Conservation (phyloP, 2,797 vertebrate species). For the Psittacula echo region DNA sequence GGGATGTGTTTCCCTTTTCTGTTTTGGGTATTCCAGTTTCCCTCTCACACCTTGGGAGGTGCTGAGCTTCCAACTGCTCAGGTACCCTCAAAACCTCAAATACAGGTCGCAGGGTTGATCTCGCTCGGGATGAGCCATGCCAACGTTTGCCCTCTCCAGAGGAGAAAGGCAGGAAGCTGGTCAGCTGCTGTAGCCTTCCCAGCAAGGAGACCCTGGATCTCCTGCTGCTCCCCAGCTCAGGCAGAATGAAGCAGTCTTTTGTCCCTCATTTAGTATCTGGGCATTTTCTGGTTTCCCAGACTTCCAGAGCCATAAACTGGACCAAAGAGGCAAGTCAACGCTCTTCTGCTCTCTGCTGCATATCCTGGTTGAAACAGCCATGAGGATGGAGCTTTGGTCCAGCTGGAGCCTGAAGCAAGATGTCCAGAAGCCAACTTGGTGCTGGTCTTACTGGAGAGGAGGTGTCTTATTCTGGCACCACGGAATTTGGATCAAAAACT, state of each 20-base stretch:
- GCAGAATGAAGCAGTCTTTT: slow-evolving; percentile 27
- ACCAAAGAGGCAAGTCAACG: background rate
- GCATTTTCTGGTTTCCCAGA: background rate
- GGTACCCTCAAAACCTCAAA: background rate
- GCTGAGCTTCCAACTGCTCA: background rate
- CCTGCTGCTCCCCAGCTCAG: background rate
- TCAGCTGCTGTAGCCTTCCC: background rate
- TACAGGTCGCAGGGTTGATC: background rate
- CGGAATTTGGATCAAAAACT: slow-evolving; percentile 42
- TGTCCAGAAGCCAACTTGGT: background rate
- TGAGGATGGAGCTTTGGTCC: slow-evolving; percentile 26
- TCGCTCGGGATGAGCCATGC: background rate
- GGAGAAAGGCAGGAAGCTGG: background rate
- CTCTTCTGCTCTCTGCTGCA: background rate
- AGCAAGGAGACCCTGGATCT: background rate
- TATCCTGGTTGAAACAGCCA: background rate
- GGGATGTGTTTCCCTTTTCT: background rate
- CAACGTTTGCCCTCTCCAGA: background rate
- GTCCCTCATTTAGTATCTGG: background rate
- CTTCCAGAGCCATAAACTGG: background rate
- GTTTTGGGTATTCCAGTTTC: background rate
- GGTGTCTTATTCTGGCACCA: background rate
- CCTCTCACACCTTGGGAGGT: background rate
- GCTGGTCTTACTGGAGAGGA: slow-evolving; percentile 25
- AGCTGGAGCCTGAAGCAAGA: slow-evolving; percentile 24